Percentiles rank a stretch among this genome's conserved stretches.
Evolutionary conservation across 2,888 invertebrate genomes (phyloP).

Genomic region (Dicyrtoma fusca): DNA sequence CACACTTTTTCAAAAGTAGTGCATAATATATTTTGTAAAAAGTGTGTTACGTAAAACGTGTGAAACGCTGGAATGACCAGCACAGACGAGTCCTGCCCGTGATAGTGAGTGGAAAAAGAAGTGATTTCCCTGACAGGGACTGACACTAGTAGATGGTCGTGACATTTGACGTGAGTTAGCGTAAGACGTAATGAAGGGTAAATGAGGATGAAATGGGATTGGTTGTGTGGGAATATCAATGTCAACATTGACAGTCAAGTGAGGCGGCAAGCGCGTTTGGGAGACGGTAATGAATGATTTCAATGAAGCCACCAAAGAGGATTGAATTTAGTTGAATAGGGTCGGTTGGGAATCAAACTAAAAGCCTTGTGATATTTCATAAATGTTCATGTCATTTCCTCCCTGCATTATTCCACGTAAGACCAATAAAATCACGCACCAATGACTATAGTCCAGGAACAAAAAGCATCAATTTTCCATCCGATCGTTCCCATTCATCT

Average conservation of each 20-base stretch:
- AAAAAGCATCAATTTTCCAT: constrained; percentile 52
- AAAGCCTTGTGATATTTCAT: constrained; percentile 34
- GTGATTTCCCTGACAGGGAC: neutral
- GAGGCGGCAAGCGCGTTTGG: constrained; percentile 2
- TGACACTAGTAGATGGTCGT: neutral
- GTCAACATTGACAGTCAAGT: constrained; percentile 23
- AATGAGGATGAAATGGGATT: constrained; percentile 38
- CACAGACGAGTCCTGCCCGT: no score
- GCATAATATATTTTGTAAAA: no score
- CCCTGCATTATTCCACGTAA: constrained; percentile 35
- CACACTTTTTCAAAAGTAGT: no score
- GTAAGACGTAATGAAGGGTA: constrained; percentile 36
- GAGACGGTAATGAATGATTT: constrained; percentile 16
- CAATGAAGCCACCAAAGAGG: constrained; percentile 39
- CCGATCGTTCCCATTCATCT: constrained; percentile 46
- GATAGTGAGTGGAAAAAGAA: neutral
- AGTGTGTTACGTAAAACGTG: no score
- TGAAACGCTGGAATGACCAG: no score
- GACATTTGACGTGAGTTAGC: constrained; percentile 15
- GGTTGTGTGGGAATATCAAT: constrained; percentile 32
- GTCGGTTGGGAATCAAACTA: constrained; percentile 18
- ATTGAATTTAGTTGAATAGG: constrained; percentile 41
- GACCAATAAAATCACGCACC: constrained; percentile 47
- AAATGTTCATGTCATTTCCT: constrained; percentile 22
- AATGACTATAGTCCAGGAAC: constrained; percentile 41